Base-by-base conservation (phyloP, 2,888 invertebrate genomes). In the Andrena camellia region DNA sequence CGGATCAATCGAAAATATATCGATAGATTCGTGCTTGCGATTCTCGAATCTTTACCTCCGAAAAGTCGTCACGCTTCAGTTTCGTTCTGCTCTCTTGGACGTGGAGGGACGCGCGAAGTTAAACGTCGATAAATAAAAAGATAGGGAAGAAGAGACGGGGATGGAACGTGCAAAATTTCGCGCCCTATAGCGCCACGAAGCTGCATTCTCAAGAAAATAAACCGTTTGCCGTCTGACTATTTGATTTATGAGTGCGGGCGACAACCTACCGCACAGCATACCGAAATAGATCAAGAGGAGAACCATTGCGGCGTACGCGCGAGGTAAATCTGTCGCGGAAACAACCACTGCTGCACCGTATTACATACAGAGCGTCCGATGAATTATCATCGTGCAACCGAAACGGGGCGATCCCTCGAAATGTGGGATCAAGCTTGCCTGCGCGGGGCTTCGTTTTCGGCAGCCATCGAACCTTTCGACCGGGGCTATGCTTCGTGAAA, bases 231-330 rank as follows among this genome's bases (percentile, higher is more conserved):
- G 84, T 78, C 84, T 69, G 83, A 88, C 89, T 88, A 89, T 91
- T 92, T 92, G 92, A 92, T 93, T 93, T 93, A 92, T 91, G 90
- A 90, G 85, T 84, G 88, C 89, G 86, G 80, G 87, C 90, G 90
- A 90, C 91, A 92, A 92, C 93, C 93, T 93, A 93, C 92, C 92
- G 91, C 92, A 90, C 89, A 86, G 89, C 89, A 90, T 88, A 91
- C 92, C 88, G 88, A 92, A 93, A 92, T 92, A 92, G 91, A 91
- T 87, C 86, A 87, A 78, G 82, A 82, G 76, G 70, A 83, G 79
- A 83, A 88, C 80, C 81, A 86, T 87, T 83, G 84, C 86, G 76
- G 59, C 67, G 67, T 57, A 52, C 80, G 78, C 72, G 42, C 69
- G 78, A 71, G 74, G 81, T 88, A 86, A 86, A 86, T 86, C 78